Evolutionary conservation across 2,113 vertebrate genomes (phyloP).

Genomic region (Nanorana parkeri): DNA sequence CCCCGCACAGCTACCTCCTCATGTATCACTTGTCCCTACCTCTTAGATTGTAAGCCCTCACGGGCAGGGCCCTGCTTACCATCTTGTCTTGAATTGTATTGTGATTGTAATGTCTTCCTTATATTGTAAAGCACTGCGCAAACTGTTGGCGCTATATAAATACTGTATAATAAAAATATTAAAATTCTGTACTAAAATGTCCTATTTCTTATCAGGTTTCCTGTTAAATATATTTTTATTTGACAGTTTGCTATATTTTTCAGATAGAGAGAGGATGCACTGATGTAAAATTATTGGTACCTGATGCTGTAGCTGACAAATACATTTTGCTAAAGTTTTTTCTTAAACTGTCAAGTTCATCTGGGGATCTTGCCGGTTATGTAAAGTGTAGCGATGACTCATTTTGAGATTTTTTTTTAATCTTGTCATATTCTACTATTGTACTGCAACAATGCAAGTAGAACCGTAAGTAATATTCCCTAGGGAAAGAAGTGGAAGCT

Average conservation of each 20-base stretch:
- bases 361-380: constrained; percentile 31
- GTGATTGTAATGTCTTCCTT: no score
- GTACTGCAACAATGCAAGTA: constrained; percentile 20
- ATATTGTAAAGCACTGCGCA: no score
- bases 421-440: constrained; percentile 7
- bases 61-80: no score
- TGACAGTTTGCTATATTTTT: not conserved
- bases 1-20: no score
- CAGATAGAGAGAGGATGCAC: not conserved
- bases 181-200: no score
- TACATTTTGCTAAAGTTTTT: constrained; percentile 6
- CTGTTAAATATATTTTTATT: not conserved
- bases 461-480: constrained; percentile 23
- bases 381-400: constrained; percentile 35
- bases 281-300: not conserved
- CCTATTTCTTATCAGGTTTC: not conserved
- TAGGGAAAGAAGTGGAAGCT: constrained; percentile 17
- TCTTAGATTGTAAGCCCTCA: no score
- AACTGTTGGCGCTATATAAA: no score
- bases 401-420: constrained; percentile 18
- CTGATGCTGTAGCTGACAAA: not conserved
- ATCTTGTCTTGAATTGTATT: no score
- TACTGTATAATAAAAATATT: no score
- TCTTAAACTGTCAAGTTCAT: constrained; percentile 15
- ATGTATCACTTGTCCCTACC: no score